Evolutionary conservation across 1,140 invertebrate genomes (phyloP).

Genomic region (Rhopalosiphum maidis): DNA sequence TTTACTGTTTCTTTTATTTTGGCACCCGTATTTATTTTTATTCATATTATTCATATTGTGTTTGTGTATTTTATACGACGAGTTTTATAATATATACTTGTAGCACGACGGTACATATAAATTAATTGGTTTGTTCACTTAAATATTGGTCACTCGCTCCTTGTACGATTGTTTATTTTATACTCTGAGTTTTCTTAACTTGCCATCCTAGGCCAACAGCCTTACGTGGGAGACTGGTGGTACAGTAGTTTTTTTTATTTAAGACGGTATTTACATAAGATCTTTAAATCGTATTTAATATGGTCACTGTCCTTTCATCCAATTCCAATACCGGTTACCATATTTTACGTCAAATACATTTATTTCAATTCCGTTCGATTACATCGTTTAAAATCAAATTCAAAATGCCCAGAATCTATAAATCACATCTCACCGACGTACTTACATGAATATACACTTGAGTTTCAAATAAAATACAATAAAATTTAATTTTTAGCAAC

Average conservation of each 20-base stretch:
- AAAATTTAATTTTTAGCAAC: neutral
- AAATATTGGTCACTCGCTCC: no score
- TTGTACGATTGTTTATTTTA: no score
- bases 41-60: no score
- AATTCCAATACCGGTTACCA: neutral
- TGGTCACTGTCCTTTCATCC: neutral
- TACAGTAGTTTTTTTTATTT: neutral
- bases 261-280: neutral
- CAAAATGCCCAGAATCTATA: neutral
- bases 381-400: neutral
- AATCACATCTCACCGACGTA: neutral
- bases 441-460: neutral
- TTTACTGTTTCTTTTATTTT: no score
- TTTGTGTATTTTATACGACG: no score
- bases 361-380: neutral
- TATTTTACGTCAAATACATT: neutral
- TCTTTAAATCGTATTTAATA: neutral
- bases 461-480: neutral
- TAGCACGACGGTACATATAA: no score
- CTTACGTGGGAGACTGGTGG: no score
- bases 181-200: no score
- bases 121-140: no score
- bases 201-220: no score
- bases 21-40: no score
- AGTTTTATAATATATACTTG: no score